Conservation (phyloP, 2,888 invertebrate genomes). For the Silvanus unidentatus region DNA sequence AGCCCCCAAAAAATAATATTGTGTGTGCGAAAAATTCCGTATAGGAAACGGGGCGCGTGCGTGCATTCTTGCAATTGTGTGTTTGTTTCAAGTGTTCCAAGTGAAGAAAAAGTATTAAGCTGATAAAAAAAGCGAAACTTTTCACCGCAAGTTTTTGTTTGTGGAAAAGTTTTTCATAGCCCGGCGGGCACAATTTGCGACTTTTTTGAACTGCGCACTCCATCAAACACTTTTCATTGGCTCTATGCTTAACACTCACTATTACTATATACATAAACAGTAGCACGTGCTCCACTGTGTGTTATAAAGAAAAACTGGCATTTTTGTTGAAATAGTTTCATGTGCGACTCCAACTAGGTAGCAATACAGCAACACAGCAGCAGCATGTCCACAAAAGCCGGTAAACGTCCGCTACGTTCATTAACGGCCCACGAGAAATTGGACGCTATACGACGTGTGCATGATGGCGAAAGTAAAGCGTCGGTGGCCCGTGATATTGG, state of each 20-base stretch:
- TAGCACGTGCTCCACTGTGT: constrained; percentile 28
- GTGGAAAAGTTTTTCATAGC: constrained; percentile 1
- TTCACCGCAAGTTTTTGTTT: background rate
- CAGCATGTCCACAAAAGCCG: constrained; percentile 59
- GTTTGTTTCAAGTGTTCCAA: background rate
- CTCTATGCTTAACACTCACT: constrained; percentile 18
- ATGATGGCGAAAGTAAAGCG: constrained; percentile 80
- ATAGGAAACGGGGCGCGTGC: constrained; percentile 17
- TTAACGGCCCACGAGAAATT: constrained; percentile 71
- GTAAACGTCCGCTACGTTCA: constrained; percentile 73
- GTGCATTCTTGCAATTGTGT: constrained; percentile 14
- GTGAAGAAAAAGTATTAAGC: background rate
- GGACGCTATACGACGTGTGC: constrained; percentile 74
- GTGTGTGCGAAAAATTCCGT: constrained; percentile 18
- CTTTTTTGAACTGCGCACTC: constrained; percentile 39
- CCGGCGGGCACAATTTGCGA: constrained; percentile 1
- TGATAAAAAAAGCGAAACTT: background rate
- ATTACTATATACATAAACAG: constrained; percentile 24
- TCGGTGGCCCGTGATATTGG: constrained; percentile 81
- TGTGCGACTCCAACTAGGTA: background rate
- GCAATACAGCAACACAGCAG: constrained; percentile 1
- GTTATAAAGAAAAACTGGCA: constrained; percentile 6
- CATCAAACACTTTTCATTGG: constrained; percentile 32
- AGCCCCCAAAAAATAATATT: constrained; percentile 36
- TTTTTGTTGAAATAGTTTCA: background rate